Base-by-base conservation (phyloP, 2,888 invertebrate species). In the Callyntrura guangdongensis region DNA sequence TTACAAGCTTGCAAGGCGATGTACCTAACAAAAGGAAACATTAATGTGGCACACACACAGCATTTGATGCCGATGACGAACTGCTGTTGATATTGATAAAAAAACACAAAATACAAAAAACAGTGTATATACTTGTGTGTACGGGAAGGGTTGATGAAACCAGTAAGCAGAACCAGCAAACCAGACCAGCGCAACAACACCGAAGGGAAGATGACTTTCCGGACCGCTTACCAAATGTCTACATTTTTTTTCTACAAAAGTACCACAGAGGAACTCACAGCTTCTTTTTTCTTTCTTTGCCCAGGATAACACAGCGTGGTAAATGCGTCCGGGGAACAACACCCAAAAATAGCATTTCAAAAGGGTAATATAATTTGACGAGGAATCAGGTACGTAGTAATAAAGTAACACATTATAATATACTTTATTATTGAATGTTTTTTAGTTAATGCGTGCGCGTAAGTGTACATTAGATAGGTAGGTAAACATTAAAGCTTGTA, bases 141-240 rank as follows among this genome's bases (percentile, higher is more conserved):
- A 4, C 8, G 12, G 1, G 64, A 64, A 53, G 45, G 12, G 82
- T 4, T 17, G 81, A 59, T 87, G 64, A 87, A 82, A 67, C 36
- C 36, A 36, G 47, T 22, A 74, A 59, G n/a, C 14, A 59, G 11
- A 74, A 59, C 61, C 59, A 36, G 82, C 17, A 67, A 25, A 81
- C 81, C 81, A 36, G 81, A 77, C 77, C 81, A 59, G 81, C 81
- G 81, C 59, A 81, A 81, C 59, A 81, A 81, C 59, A 81, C 17
- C n/a, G 49, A 74, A 64, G 83, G 77, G 89, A 74, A 85, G 90
- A 90, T 67, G 25, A 27, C 67, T 89, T 90, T 90, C 82, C 77
- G 74, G 86, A 77, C 82, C 90, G 90, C 90, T 90, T 81, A 90
- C 90, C 90, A 90, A 86, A 90, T 90, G 90, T 86, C 90, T 90